These are phyloP conservation scores for Drosophila mayri DNA, from an alignment of 1,140 invertebrate species.

Conservation along the genomic window DNA sequence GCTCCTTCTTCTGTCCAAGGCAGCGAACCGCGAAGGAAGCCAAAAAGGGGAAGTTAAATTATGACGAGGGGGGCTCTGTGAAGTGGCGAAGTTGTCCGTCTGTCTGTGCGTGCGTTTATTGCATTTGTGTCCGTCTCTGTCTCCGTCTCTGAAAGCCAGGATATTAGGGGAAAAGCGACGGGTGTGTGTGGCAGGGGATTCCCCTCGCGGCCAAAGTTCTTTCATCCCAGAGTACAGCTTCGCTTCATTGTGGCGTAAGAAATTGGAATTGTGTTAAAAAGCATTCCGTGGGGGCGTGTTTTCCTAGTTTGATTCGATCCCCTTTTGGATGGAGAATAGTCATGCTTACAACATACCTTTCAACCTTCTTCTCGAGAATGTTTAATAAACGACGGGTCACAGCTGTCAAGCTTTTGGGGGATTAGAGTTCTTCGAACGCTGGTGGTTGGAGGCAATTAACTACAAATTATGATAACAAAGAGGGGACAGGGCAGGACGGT, in stretches of 20 bases:
- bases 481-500: slow-evolving; percentile 4
- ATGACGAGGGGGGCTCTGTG: slow-evolving; percentile 18
- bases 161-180: slow-evolving; percentile 2
- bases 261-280: slow-evolving; percentile 68
- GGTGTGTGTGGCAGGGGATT: slow-evolving; percentile 10
- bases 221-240: slow-evolving; percentile 56
- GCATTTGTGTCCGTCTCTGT: slow-evolving; percentile 58
- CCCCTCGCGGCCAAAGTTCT: slow-evolving; percentile 22
- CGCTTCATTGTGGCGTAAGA: slow-evolving; percentile 41
- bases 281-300: slow-evolving; percentile 53
- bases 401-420: slow-evolving; percentile 38
- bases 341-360: slow-evolving; percentile 15
- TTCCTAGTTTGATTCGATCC: slow-evolving; percentile 52
- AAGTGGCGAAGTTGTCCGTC: slow-evolving; percentile 22
- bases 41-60: slow-evolving; percentile 32
- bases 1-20: slow-evolving; percentile 11
- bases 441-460: slow-evolving; percentile 56
- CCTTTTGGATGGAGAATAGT: neutral
- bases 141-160: slow-evolving; percentile 14
- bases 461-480: slow-evolving; percentile 67
- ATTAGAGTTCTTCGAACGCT: slow-evolving; percentile 19
- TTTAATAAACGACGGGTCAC: slow-evolving; percentile 60
- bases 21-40: slow-evolving; percentile 34
- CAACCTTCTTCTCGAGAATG: slow-evolving; percentile 38
- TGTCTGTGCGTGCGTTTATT: slow-evolving; percentile 71